Evolutionary conservation across 2,113 vertebrate genomes (phyloP).

Genomic region (Ondatra zibethicus): DNA sequence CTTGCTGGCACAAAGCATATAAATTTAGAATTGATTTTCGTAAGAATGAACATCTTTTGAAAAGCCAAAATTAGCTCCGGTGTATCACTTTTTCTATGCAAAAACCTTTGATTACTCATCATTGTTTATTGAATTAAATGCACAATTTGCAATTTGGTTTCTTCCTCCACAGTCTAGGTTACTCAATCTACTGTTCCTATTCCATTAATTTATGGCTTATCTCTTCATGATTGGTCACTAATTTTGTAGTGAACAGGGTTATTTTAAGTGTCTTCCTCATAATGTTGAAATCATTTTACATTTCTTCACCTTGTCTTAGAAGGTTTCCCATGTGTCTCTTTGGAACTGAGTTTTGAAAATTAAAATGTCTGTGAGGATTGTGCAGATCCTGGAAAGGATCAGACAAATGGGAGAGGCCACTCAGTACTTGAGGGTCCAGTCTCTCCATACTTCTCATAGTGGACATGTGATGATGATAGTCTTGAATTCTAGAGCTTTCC

Average conservation of each 20-base stretch:
- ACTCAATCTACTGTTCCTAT: not conserved
- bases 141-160: not conserved
- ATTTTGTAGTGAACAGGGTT: conserved; percentile 27
- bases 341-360: not conserved
- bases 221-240: not conserved
- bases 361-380: not conserved
- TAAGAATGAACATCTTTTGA: conserved; percentile 80
- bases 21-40: conserved; percentile 84
- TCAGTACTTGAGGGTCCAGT: not conserved
- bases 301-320: conserved; percentile 10
- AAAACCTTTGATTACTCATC: not conserved
- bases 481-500: not conserved
- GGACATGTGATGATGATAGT: not conserved
- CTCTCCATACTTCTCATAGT: not conserved
- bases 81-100: conserved; percentile 25
- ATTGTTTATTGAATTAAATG: conserved; percentile 45
- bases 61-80: conserved; percentile 34
- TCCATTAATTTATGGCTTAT: conserved; percentile 18
- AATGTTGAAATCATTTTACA: not conserved
- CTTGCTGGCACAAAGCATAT: conserved; percentile 78
- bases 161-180: not conserved
- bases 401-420: not conserved
- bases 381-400: not conserved
- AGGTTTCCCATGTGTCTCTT: not conserved
- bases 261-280: conserved; percentile 25